phyloP scores from a whole-genome alignment of 1,140 invertebrate genomes.

The Aphaenogaster floridana region DNA sequence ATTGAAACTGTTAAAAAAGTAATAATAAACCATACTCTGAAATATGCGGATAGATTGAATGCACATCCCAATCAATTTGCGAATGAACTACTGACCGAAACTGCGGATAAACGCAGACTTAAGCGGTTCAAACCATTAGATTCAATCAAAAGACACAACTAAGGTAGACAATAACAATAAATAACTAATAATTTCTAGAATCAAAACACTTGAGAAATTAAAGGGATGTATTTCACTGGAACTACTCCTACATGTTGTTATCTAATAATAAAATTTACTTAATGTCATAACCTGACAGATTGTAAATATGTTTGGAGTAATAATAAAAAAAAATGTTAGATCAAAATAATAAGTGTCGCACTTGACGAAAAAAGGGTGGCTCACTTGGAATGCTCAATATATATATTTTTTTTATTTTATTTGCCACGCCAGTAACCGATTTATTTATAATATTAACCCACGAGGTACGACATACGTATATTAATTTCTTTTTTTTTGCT shows the following conservation, averaged over 20 bases:
- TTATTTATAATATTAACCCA: too few relatives aligned
- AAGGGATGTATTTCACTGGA: neutral
- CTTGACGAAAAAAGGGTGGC: too few relatives aligned
- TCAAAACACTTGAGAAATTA: neutral
- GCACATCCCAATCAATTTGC: neutral
- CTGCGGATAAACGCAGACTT: neutral
- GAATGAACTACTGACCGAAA: neutral
- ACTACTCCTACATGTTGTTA: neutral
- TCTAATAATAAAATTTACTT: constrained; percentile 6
- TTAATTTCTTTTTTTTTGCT: too few relatives aligned
- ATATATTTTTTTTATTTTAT: too few relatives aligned
- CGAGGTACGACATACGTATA: too few relatives aligned
- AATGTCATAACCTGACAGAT: neutral
- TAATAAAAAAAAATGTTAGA: neutral
- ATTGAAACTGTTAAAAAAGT: neutral
- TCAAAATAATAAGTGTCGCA: too few relatives aligned
- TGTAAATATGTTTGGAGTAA: constrained; percentile 1
- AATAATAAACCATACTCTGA: neutral
- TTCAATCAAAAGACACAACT: neutral
- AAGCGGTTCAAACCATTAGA: neutral
- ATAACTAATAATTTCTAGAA: neutral
- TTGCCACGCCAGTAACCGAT: too few relatives aligned
- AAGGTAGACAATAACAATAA: neutral
- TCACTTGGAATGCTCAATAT: too few relatives aligned
- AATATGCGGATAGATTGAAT: neutral